These are phyloP conservation scores for Mechanitis mazaeus DNA, from an alignment of 2,888 invertebrate species.

Conservation along the genomic window DNA sequence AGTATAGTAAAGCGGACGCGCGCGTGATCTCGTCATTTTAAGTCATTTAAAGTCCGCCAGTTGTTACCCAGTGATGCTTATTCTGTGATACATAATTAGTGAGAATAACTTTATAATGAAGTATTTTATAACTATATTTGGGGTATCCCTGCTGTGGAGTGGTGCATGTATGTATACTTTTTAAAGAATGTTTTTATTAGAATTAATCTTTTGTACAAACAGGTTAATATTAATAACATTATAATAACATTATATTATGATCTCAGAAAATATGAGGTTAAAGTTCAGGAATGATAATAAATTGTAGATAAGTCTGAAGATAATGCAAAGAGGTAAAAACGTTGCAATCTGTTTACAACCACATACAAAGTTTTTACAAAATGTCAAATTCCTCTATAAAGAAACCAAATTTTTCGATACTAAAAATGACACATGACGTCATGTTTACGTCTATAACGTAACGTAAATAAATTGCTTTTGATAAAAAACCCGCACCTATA, in stretches of 20 bases:
- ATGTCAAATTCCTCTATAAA: too few relatives aligned
- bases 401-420: too few relatives aligned
- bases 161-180: constrained; percentile 22
- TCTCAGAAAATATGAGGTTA: neutral
- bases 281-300: constrained; percentile 1
- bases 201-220: neutral
- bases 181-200: neutral
- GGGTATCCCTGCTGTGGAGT: constrained; percentile 21
- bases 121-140: constrained; percentile 20
- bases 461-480: too few relatives aligned
- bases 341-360: neutral
- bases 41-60: constrained; percentile 14
- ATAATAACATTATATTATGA: neutral
- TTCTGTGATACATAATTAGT: constrained; percentile 17
- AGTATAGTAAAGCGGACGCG: constrained; percentile 49
- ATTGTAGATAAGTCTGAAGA: neutral
- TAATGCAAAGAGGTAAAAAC: too few relatives aligned
- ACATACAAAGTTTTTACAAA: neutral
- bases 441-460: too few relatives aligned
- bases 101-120: constrained; percentile 26
- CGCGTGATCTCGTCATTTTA: constrained; percentile 34
- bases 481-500: too few relatives aligned
- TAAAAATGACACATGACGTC: too few relatives aligned
- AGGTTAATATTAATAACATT: neutral
- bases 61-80: constrained; percentile 19